Conservation (phyloP, 2,113 vertebrate species). For the Gorsachius goisagi region DNA sequence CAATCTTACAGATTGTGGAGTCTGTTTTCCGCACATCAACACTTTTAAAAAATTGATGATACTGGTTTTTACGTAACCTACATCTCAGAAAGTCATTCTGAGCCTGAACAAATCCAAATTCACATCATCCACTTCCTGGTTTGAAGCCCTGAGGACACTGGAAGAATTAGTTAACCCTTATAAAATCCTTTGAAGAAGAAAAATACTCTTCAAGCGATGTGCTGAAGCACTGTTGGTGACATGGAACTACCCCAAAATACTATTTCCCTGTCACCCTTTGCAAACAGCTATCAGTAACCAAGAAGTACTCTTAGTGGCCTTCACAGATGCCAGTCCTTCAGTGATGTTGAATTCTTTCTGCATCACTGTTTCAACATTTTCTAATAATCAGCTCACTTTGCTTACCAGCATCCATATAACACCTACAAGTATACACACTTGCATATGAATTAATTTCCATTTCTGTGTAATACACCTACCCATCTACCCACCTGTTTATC, state of each 20-base stretch:
- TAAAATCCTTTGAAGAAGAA: background rate
- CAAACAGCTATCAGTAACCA: too few species aligned
- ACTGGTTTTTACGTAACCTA: background rate
- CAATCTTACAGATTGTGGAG: too few species aligned
- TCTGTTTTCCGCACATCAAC: too few species aligned
- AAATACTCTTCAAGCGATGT: background rate
- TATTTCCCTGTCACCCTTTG: background rate
- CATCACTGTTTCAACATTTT: background rate
- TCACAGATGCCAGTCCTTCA: background rate
- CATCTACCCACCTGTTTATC: too few species aligned
- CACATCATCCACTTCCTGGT: background rate
- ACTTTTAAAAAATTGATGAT: too few species aligned
- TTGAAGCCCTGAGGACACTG: background rate
- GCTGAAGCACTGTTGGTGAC: background rate
- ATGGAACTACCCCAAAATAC: background rate
- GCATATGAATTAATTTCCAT: background rate
- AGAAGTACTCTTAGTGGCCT: background rate
- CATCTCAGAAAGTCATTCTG: background rate
- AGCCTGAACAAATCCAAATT: background rate
- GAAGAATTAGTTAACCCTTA: background rate
- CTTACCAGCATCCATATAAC: background rate
- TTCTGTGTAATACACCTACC: background rate
- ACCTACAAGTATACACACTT: background rate
- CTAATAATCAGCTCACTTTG: background rate
- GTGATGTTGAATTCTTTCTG: background rate